A percentile compares a stretch with the other conserved stretches of the same genome.
These are phyloP conservation scores for Rhynchomys soricoides DNA, from an alignment of 2,113 vertebrate species.

Conservation along the genomic window DNA sequence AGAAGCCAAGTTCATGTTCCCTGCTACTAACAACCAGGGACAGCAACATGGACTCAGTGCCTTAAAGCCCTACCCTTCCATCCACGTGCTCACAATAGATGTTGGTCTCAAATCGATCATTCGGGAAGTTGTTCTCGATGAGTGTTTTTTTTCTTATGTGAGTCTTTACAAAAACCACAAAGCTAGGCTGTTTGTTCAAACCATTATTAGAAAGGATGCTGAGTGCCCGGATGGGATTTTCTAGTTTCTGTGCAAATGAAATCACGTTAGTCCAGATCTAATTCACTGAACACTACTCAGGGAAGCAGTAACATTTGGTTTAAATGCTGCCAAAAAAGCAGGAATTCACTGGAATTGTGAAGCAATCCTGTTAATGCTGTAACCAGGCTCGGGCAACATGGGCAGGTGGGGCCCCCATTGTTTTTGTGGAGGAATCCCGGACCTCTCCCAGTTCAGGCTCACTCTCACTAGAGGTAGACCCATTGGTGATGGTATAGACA, in stretches of 20 bases:
- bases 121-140: slow-evolving; percentile 44
- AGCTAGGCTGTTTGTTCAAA: slow-evolving; percentile 73
- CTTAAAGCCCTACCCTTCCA: neutral
- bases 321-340: slow-evolving; percentile 72
- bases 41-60: slow-evolving; percentile 13
- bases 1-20: neutral
- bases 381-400: slow-evolving; percentile 85
- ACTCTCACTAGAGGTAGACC: slow-evolving; percentile 93
- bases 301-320: slow-evolving; percentile 80
- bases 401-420: slow-evolving; percentile 73
- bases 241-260: slow-evolving; percentile 80
- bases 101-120: neutral
- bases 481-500: slow-evolving; percentile 90
- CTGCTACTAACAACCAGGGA: slow-evolving; percentile 7
- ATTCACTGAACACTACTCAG: slow-evolving; percentile 75
- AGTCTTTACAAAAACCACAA: slow-evolving; percentile 70
- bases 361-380: slow-evolving; percentile 92
- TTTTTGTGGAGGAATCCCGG: slow-evolving; percentile 78
- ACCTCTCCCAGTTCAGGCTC: slow-evolving; percentile 91
- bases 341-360: slow-evolving; percentile 92
- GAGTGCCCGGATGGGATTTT: slow-evolving; percentile 76
- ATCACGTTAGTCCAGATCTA: slow-evolving; percentile 75
- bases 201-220: slow-evolving; percentile 73
- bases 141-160: slow-evolving; percentile 54
- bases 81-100: slow-evolving; percentile 8